These are phyloP conservation scores for Caenorhabditis drosophilae DNA, from an alignment of 2,888 invertebrate genomes.

Conservation along the genomic window DNA sequence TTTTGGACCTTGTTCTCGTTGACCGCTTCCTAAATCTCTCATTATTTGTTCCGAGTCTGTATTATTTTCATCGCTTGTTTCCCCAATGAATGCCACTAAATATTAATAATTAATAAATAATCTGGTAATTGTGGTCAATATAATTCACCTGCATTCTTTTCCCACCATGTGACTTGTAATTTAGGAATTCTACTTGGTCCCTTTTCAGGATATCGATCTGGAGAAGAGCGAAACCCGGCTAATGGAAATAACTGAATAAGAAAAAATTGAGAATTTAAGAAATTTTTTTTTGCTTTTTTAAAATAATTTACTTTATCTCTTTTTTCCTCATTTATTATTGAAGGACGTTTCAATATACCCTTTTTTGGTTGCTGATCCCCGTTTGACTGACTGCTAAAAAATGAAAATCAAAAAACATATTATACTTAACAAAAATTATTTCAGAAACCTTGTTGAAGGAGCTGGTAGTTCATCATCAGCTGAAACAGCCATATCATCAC, in stretches of 20 bases:
- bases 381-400: constrained; percentile 27
- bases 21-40: constrained; percentile 41
- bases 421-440: constrained; percentile 6
- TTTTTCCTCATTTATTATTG: constrained; percentile 28
- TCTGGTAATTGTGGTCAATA: not conserved
- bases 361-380: constrained; percentile 47
- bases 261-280: not conserved
- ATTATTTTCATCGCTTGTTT: constrained; percentile 65
- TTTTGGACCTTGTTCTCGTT: constrained; percentile 16
- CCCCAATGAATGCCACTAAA: constrained; percentile 66
- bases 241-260: constrained; percentile 38
- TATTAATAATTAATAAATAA: constrained; percentile 5
- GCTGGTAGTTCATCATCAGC: constrained; percentile 38
- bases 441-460: constrained; percentile 40
- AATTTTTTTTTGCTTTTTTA: not conserved
- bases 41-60: constrained; percentile 60
- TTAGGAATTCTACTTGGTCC: constrained; percentile 52
- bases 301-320: constrained; percentile 3
- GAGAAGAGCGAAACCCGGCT: constrained; percentile 46
- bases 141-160: constrained; percentile 67
- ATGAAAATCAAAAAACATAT: constrained; percentile 9
- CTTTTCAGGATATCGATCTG: constrained; percentile 55
- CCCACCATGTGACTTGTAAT: constrained; percentile 67
- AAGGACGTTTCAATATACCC: constrained; percentile 59
- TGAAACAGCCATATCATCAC: constrained; percentile 30